phyloP scores from a whole-genome alignment of 2,888 invertebrate genomes.

The Sepiola atlantica region DNA sequence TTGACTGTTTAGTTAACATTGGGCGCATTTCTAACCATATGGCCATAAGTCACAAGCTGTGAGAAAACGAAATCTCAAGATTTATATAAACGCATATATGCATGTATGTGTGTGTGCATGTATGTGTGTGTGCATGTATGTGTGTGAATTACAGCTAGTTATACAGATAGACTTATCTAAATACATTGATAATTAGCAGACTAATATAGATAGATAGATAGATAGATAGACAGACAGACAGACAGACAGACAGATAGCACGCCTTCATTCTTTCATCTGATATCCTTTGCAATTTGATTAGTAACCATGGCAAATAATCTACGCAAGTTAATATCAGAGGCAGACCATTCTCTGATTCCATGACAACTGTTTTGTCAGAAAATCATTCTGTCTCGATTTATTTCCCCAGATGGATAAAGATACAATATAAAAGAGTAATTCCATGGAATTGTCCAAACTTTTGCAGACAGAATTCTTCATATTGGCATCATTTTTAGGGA shows the following conservation, averaged over 20 bases:
- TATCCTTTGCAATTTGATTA: background rate
- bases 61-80: no score
- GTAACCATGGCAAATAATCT: background rate
- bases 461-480: conserved; percentile 20
- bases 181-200: background rate
- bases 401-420: background rate
- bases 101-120: background rate
- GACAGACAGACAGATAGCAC: background rate
- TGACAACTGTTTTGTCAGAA: conserved; percentile 6
- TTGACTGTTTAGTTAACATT: no score
- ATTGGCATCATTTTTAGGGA: background rate
- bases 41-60: no score
- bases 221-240: background rate
- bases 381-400: background rate
- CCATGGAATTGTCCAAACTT: background rate
- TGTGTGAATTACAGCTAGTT: background rate
- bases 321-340: background rate
- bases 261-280: background rate
- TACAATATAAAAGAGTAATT: background rate
- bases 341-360: background rate
- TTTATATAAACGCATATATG: background rate
- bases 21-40: no score
- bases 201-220: background rate
- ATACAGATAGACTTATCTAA: background rate
- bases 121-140: background rate